Percentiles rank a stretch among this genome's conserved stretches.
Conservation (phyloP, 2,888 invertebrate species). For the Celastrina argiolus region DNA sequence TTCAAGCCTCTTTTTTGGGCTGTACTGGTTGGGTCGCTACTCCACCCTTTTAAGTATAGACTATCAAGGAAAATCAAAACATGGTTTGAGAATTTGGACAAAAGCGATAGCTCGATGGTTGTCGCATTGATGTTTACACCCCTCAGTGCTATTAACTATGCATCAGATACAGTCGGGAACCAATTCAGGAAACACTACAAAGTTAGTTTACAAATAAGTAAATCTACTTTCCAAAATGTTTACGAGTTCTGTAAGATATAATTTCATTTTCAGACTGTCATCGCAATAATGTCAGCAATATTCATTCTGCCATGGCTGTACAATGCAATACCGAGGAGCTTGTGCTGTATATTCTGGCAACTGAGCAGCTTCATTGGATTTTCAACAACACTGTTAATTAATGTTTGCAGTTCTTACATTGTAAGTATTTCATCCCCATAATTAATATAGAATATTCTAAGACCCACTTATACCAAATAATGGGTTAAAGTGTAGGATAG, state of each 20-base stretch:
- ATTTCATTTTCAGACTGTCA: conserved; percentile 56
- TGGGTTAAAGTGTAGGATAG: too few species aligned
- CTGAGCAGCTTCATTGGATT: conserved; percentile 62
- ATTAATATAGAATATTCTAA: too few species aligned
- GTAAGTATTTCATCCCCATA: too few species aligned
- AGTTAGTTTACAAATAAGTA: conserved; percentile 41
- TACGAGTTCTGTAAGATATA: conserved; percentile 16
- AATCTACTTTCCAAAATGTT: not conserved
- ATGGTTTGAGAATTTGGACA: conserved; percentile 86
- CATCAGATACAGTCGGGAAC: conserved; percentile 85
- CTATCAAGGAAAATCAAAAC: conserved; percentile 85
- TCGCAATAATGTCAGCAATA: conserved; percentile 60
- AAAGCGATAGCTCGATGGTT: conserved; percentile 81
- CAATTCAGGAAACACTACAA: conserved; percentile 82
- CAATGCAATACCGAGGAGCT: conserved; percentile 83
- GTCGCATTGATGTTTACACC: conserved; percentile 81
- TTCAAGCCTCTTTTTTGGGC: conserved; percentile 97
- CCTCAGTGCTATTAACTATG: conserved; percentile 84
- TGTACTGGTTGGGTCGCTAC: conserved; percentile 94
- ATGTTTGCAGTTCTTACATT: conserved; percentile 73
- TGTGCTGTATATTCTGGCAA: conserved; percentile 79
- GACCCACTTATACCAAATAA: too few species aligned
- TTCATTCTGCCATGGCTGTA: conserved; percentile 80
- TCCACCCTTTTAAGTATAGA: conserved; percentile 95
- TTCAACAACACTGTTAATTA: conserved; percentile 71